Evolutionary conservation across 1,140 invertebrate genomes (phyloP), one percentile per base, ranked within the genome.

Genomic region (Schlechtendalia chinensis): DNA sequence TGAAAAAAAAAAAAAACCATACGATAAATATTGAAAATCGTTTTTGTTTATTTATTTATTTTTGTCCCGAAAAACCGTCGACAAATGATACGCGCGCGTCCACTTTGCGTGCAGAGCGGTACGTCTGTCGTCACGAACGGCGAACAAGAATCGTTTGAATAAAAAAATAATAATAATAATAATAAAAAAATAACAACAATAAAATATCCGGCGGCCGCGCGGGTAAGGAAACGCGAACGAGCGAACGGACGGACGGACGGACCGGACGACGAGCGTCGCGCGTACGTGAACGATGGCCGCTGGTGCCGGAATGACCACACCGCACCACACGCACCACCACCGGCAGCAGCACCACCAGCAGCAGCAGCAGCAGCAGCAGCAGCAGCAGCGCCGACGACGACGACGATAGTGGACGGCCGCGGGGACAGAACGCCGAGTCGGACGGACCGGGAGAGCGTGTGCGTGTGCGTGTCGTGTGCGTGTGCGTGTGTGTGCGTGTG

Each of bases 231-330:
- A 27, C 11, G n/a, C 11, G 19, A 19, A 50, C 39, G 22, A 6
- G 16, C 67, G 67, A 53, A 22, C 32, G 58, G 8, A 39, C 67
- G 67, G 27, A 19, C 32, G 39, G 16, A 39, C 10, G 11, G 29
- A 12, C 6, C 75, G 22, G 56, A 58, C 24, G 56, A 45, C 39
- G 56, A 63, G 75, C 75, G 58, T 47, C 75, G 22, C 75, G 39
- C 58, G 75, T 79, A 61, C 75, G 75, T 29, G 45, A 12, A 8
- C 74, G 74, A 79, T 63, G 58, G 75, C 75, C 75, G 75, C 75
- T 58, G 61, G 75, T 79, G 75, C 75, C 75, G 75, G 75, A 79
- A 79, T 79, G 69, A 72, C 69, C 69, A 72, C 69, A 72, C 59
- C n/a, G n/a, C n/a, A n/a, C n/a, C n/a, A 17, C 69, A 29, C 24